Base-by-base conservation (phyloP, 2,113 vertebrate genomes). In the Mastomys coucha region DNA sequence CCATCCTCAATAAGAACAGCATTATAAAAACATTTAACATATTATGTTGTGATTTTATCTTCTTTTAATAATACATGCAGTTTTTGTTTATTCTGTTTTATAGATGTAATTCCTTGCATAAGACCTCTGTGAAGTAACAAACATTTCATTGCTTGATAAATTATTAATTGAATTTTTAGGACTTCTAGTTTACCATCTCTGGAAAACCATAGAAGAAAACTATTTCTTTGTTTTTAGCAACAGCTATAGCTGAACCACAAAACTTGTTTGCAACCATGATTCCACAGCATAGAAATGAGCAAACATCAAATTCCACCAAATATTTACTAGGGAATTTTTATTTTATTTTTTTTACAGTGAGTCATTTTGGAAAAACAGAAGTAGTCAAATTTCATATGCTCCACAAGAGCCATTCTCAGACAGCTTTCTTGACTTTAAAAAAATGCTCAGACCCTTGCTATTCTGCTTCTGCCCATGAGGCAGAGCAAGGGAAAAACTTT, bases 151-250 rank as follows among this genome's bases (percentile, higher is more conserved):
- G 51, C 67, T 58, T 31, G 3, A 72, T 88, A 67, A 86, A 93
- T 72, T 92, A 92, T 11, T 78, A 86, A 76, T 86, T 69, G 2
- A 2, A 63, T 91, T 89, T 93, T 45, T 31, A 88, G 49, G 87
- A 67, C 20, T 91, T 78, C 4, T 51, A 82, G 90, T 84, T 77
- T 91, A 10, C 5, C 91, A 90, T 93, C 75, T 14, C 22, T 81
- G 0, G 42, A 70, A 92, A 84, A 4, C 56, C 10, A 36, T 82
- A 81, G 19, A 58, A 81, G 19, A 65, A 28, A 86, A 36, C 4
- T 19, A 88, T 88, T 82, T 84, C 20, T 80, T 69, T 94, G 76
- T 94, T 96, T 93, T 94, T 91, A 84, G 85, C 19, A 86, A 45
- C 0, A 51, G 1, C 4, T 84, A 73, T 19, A 22, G 16, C 19